A percentile compares a stretch with the other conserved stretches of the same genome.
Conservation (phyloP, 2,113 vertebrate genomes). For the Eudyptes chrysolophus region DNA sequence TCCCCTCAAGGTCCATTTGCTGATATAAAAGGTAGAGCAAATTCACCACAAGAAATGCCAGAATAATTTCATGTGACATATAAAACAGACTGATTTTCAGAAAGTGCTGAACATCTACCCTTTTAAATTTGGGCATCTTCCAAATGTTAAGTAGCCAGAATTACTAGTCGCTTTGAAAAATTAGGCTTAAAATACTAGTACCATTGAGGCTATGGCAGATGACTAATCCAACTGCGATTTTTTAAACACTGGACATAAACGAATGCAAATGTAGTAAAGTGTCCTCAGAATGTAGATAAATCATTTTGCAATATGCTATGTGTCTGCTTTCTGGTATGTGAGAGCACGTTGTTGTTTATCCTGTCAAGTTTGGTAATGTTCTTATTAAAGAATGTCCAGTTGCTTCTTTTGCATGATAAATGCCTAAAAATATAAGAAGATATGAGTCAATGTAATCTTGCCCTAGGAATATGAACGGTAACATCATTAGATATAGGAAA, state of each 20-base stretch:
- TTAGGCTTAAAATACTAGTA: slow-evolving; percentile 23
- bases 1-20: neutral
- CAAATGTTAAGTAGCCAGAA: slow-evolving; percentile 29
- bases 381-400: neutral
- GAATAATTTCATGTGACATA: neutral
- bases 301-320: slow-evolving; percentile 5
- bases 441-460: neutral
- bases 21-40: neutral
- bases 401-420: slow-evolving; percentile 25
- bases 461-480: neutral
- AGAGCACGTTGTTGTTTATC: slow-evolving; percentile 1
- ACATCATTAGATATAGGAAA: neutral
- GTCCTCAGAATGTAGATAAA: slow-evolving; percentile 45
- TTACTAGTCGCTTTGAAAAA: slow-evolving; percentile 52
- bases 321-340: neutral
- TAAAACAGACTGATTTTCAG: neutral
- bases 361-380: neutral
- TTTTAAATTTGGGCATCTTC: slow-evolving; percentile 23
- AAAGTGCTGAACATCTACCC: slow-evolving; percentile 19
- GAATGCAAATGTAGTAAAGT: slow-evolving; percentile 31
- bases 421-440: neutral
- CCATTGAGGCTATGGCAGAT: slow-evolving; percentile 12
- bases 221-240: neutral
- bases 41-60: neutral
- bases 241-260: slow-evolving; percentile 28